phyloP scores from a whole-genome alignment of 2,113 vertebrate species.

The Natator depressus region DNA sequence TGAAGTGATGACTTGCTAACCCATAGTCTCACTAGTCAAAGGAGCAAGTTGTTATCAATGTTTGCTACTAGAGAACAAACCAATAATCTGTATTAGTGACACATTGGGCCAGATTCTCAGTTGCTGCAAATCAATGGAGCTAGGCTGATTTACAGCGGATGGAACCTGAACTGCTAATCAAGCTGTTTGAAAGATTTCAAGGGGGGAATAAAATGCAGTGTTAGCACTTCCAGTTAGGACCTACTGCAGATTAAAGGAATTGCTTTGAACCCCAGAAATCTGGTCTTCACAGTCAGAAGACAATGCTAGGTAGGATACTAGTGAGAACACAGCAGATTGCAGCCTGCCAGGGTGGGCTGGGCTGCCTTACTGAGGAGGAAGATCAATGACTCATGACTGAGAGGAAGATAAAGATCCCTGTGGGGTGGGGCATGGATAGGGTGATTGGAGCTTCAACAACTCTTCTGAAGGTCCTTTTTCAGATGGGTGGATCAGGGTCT shows the following conservation, averaged over 20 bases:
- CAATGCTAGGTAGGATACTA: not conserved
- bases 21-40: not conserved
- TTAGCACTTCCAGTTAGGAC: fast-evolving
- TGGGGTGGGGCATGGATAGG: not conserved
- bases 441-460: not conserved
- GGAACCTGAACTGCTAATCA: not conserved
- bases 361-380: not conserved
- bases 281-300: not conserved
- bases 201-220: not conserved
- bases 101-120: not conserved
- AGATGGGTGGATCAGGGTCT: not conserved
- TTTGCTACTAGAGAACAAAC: not conserved
- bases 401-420: not conserved
- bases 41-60: not conserved
- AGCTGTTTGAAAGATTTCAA: not conserved
- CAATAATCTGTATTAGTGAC: not conserved
- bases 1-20: not conserved
- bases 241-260: not conserved
- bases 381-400: not conserved
- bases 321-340: not conserved
- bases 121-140: not conserved
- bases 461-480: not conserved
- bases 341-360: fast-evolving
- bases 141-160: not conserved
- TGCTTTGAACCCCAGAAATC: not conserved